phyloP scores from a whole-genome alignment of 2,888 invertebrate species.

The Ennomos quercinarius region DNA sequence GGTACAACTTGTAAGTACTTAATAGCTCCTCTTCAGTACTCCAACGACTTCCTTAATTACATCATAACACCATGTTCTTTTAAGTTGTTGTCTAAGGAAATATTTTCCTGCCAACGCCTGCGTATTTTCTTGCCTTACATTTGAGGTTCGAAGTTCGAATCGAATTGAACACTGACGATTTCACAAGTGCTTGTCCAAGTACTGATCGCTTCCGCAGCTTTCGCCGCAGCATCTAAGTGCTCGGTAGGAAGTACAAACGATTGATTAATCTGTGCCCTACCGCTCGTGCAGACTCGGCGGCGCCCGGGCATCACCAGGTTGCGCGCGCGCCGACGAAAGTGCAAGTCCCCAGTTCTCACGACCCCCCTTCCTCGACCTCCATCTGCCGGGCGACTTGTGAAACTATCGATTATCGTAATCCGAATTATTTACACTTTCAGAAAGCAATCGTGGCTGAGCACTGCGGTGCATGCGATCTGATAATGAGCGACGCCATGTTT shows the following conservation, averaged over 20 bases:
- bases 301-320: slow-evolving; percentile 66
- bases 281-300: slow-evolving; percentile 74
- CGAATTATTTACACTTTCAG: slow-evolving; percentile 73
- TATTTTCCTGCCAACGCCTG: too few species aligned
- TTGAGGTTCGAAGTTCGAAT: too few species aligned
- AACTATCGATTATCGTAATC: slow-evolving; percentile 70
- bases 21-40: too few species aligned
- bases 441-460: slow-evolving; percentile 58
- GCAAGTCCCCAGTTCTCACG: slow-evolving; percentile 83
- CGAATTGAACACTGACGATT: background rate
- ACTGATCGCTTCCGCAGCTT: slow-evolving; percentile 43
- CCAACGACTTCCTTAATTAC: too few species aligned
- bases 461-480: slow-evolving; percentile 57
- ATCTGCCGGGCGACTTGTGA: slow-evolving; percentile 54
- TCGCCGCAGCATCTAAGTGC: slow-evolving; percentile 45
- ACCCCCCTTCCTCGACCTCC: slow-evolving; percentile 55
- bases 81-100: too few species aligned
- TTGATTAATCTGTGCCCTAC: slow-evolving; percentile 66
- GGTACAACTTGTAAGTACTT: too few species aligned
- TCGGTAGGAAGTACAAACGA: slow-evolving; percentile 37
- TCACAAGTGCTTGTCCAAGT: background rate
- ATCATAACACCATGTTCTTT: too few species aligned
- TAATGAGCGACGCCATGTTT: slow-evolving; percentile 58
- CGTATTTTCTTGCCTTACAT: too few species aligned
- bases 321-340: slow-evolving; percentile 75